A percentile compares a stretch with the other conserved stretches of the same genome.
These are phyloP conservation scores for Zaprionus gabonicus DNA, from an alignment of 1,140 invertebrate genomes.

Conservation along the genomic window DNA sequence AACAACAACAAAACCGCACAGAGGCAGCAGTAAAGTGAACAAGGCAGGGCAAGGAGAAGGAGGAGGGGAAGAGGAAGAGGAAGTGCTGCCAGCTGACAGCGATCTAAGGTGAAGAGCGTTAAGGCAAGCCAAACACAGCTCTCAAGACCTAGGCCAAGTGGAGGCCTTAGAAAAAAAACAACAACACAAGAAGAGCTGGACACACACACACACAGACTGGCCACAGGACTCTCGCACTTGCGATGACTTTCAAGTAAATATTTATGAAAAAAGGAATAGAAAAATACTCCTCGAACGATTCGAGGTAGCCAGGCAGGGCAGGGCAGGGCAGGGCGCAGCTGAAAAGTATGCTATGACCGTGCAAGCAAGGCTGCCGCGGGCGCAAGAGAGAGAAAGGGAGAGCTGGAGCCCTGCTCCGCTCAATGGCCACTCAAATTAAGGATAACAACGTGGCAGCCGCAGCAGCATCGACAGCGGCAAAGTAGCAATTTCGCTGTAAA, in stretches of 20 bases:
- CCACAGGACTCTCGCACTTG: slow-evolving; percentile 28
- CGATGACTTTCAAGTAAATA: slow-evolving; percentile 68
- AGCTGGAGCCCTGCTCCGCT: slow-evolving; percentile 23
- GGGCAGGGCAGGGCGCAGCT: slow-evolving; percentile 1
- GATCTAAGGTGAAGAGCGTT: slow-evolving; percentile 43
- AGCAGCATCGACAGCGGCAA: slow-evolving; percentile 30
- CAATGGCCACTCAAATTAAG: slow-evolving; percentile 82
- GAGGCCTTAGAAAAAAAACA: slow-evolving; percentile 1
- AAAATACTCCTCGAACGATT: background rate
- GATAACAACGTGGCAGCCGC: slow-evolving; percentile 68
- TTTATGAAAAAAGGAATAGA: slow-evolving; percentile 59
- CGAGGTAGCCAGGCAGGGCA: background rate
- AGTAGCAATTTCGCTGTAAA: slow-evolving; percentile 72
- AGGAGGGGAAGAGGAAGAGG: slow-evolving; percentile 14
- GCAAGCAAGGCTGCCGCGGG: slow-evolving; percentile 19
- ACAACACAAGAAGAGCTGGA: background rate
- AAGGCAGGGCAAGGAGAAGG: slow-evolving; percentile 15
- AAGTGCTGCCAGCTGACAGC: slow-evolving; percentile 52
- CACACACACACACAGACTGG: slow-evolving; percentile 27
- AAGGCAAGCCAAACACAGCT: slow-evolving; percentile 20
- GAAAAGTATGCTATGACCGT: slow-evolving; percentile 35
- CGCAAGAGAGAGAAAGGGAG: background rate
- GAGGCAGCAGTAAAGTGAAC: slow-evolving; percentile 3
- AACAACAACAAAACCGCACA: slow-evolving; percentile 42
- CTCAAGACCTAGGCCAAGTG: background rate